Conservation (phyloP, 2,888 invertebrate species). For the Drosophila acutilabella region DNA sequence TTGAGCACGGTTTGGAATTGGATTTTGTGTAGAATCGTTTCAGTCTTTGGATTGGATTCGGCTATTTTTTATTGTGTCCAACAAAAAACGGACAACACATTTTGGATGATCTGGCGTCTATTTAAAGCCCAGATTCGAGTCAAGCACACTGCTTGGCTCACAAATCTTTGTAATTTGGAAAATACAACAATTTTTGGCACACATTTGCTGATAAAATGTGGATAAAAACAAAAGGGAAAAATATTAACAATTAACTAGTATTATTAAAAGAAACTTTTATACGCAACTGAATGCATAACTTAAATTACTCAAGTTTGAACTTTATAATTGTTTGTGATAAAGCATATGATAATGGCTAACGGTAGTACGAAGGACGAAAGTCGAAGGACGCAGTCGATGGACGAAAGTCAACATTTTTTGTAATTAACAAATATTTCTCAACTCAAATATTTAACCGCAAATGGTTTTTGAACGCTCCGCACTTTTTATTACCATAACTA, state of each 20-base stretch:
- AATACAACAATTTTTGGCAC: slow-evolving; percentile 64
- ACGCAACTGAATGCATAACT: slow-evolving; percentile 69
- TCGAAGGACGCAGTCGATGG: slow-evolving; percentile 7
- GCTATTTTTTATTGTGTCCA: not conserved
- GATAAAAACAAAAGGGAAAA: slow-evolving; percentile 19
- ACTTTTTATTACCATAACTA: slow-evolving; percentile 72
- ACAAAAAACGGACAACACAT: slow-evolving; percentile 23
- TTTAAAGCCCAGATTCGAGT: slow-evolving; percentile 37
- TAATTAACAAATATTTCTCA: slow-evolving; percentile 40
- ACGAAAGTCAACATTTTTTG: slow-evolving; percentile 54
- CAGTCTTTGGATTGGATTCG: slow-evolving; percentile 52
- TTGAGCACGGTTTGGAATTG: slow-evolving; percentile 83
- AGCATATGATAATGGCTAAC: slow-evolving; percentile 48
- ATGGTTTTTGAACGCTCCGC: slow-evolving; percentile 59
- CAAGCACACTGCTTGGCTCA: slow-evolving; percentile 17
- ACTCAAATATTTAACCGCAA: slow-evolving; percentile 60
- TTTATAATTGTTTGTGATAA: slow-evolving; percentile 81
- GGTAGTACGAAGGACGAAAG: not conserved
- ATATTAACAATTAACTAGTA: slow-evolving; percentile 59
- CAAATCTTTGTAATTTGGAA: slow-evolving; percentile 67
- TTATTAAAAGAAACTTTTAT: slow-evolving; percentile 65
- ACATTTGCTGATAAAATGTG: slow-evolving; percentile 24
- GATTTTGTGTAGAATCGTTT: slow-evolving; percentile 81
- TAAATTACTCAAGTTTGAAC: slow-evolving; percentile 75
- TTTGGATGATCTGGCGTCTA: slow-evolving; percentile 44